These are phyloP conservation scores for Monoplex corrugatus DNA, from an alignment of 2,888 invertebrate genomes.

Conservation along the genomic window DNA sequence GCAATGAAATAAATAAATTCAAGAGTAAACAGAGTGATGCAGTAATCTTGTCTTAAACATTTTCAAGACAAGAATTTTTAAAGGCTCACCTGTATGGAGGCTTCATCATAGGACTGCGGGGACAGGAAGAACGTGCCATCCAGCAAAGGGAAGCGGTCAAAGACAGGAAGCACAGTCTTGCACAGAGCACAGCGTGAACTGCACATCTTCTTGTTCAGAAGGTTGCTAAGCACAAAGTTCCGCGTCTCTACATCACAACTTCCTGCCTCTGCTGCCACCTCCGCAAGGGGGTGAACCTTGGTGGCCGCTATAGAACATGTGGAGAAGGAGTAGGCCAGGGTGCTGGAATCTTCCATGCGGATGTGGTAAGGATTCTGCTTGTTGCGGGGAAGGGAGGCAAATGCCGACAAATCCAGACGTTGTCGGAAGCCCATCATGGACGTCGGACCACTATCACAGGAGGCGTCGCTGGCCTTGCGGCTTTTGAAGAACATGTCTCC, in stretches of 20 bases:
- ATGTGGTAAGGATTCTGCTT: slow-evolving; percentile 99
- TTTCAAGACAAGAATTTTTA: too few species aligned
- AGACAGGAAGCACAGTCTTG: slow-evolving; percentile 93
- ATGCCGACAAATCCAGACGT: slow-evolving; percentile 94
- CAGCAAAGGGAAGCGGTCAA: slow-evolving; percentile 97
- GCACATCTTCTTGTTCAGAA: slow-evolving; percentile 95
- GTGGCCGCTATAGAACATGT: not conserved
- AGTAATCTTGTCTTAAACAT: too few species aligned
- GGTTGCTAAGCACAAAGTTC: slow-evolving; percentile 95
- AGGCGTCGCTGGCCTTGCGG: slow-evolving; percentile 58
- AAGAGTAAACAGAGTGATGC: too few species aligned
- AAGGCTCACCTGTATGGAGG: slow-evolving; percentile 55
- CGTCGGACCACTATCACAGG: slow-evolving; percentile 62
- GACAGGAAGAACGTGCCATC: slow-evolving; percentile 99
- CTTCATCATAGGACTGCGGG: slow-evolving; percentile 92
- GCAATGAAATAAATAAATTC: too few species aligned
- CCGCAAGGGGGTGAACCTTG: slow-evolving; percentile 32
- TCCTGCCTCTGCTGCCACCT: slow-evolving; percentile 88
- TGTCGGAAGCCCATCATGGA: slow-evolving; percentile 89
- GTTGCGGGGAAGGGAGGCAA: slow-evolving; percentile 89
- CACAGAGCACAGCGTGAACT: slow-evolving; percentile 90
- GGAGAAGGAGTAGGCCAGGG: slow-evolving; percentile 25
- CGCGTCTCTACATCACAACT: slow-evolving; percentile 99
- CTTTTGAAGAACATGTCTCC: slow-evolving; percentile 59
- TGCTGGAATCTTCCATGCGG: slow-evolving; percentile 93